Evolutionary conservation across 2,113 vertebrate species (phyloP).

Genomic region (Martes martes): DNA sequence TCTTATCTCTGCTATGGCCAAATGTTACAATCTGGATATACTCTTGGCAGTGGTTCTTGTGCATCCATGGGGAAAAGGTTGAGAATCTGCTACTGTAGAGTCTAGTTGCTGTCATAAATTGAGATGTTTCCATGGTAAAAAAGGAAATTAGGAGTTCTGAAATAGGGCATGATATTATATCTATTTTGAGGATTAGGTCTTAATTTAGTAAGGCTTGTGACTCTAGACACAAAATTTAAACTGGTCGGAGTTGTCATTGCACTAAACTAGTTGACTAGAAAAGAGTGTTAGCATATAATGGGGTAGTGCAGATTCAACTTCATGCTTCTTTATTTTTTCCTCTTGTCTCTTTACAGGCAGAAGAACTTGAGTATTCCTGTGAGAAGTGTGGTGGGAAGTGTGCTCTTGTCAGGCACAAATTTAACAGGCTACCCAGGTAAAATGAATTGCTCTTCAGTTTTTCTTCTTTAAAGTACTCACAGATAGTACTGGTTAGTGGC

Average conservation of each 20-base stretch:
- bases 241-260: neutral
- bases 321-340: slow-evolving; percentile 46
- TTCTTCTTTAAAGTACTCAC: neutral
- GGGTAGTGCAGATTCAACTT: neutral
- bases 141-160: slow-evolving; percentile 52
- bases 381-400: slow-evolving; percentile 96
- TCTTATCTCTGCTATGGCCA: slow-evolving; percentile 57
- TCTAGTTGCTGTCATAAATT: slow-evolving; percentile 33
- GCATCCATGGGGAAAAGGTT: slow-evolving; percentile 14
- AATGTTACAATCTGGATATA: slow-evolving; percentile 52
- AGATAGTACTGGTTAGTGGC: neutral
- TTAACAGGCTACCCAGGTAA: slow-evolving; percentile 96
- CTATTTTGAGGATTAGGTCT: slow-evolving; percentile 38
- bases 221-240: slow-evolving; percentile 40
- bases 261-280: neutral
- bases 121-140: slow-evolving; percentile 32
- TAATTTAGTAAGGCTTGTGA: slow-evolving; percentile 22
- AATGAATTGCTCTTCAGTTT: neutral
- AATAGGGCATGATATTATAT: neutral
- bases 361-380: slow-evolving; percentile 98
- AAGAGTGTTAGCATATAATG: slow-evolving; percentile 14
- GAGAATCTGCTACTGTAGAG: slow-evolving; percentile 40
- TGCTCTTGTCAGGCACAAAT: slow-evolving; percentile 95
- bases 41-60: slow-evolving; percentile 35
- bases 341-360: slow-evolving; percentile 80